These are phyloP conservation scores for Adelognathus sp. DNA, from an alignment of 2,888 invertebrate genomes.

Conservation along the genomic window DNA sequence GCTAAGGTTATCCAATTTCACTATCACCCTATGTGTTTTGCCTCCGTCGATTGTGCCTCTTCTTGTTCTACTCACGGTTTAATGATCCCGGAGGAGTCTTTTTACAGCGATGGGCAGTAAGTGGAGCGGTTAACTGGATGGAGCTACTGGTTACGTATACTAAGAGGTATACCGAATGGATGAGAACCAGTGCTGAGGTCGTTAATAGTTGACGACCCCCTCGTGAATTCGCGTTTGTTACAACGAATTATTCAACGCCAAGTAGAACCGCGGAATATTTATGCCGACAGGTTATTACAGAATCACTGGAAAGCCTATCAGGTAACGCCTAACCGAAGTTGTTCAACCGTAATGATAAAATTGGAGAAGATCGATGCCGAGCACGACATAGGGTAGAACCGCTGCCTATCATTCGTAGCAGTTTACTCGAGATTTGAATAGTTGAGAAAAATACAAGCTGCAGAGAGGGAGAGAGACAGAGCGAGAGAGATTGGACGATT, in stretches of 20 bases:
- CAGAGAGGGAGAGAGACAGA: too few species aligned
- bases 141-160: background rate
- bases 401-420: too few species aligned
- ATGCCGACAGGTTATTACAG: too few species aligned
- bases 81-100: conserved; percentile 33
- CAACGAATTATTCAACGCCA: conserved; percentile 28
- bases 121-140: background rate
- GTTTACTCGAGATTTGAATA: too few species aligned
- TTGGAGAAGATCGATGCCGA: too few species aligned
- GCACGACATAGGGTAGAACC: too few species aligned
- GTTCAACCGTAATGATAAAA: too few species aligned
- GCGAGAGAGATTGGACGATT: too few species aligned
- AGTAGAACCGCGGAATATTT: background rate
- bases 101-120: conserved; percentile 29
- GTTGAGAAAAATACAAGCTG: too few species aligned
- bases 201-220: conserved; percentile 9
- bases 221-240: background rate
- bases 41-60: conserved; percentile 41
- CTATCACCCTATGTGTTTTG: conserved; percentile 6
- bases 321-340: too few species aligned
- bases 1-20: conserved; percentile 52
- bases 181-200: background rate
- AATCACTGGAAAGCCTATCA: background rate
- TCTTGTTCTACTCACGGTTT: conserved; percentile 36
- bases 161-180: background rate